A percentile compares a stretch with the other conserved stretches of the same genome.
Conservation (phyloP, 2,797 vertebrate species). For the Gouania willdenowi region DNA sequence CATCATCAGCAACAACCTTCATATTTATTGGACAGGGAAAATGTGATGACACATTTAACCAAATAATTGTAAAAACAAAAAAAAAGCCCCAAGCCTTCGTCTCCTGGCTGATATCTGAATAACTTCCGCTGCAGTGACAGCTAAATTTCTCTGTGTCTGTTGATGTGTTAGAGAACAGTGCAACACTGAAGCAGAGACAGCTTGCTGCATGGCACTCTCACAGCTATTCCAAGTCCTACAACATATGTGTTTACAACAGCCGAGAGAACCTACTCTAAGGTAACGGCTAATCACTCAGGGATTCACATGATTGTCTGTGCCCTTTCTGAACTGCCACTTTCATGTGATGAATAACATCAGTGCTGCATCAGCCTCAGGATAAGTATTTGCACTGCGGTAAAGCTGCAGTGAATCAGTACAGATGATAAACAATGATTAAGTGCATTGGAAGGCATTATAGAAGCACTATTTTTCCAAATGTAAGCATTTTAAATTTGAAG, state of each 20-base stretch:
- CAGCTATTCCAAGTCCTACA: conserved; percentile 35
- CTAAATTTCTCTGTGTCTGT: conserved; percentile 13
- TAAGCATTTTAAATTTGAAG: conserved; percentile 16
- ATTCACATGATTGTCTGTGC: too few species aligned
- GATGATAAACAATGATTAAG: too few species aligned
- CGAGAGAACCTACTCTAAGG: conserved; percentile 41
- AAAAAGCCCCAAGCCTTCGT: too few species aligned
- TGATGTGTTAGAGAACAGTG: conserved; percentile 19
- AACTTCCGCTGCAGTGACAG: background rate
- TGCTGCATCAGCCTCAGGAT: conserved; percentile 1
- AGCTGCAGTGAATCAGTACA: too few species aligned
- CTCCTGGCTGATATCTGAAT: conserved; percentile 8
- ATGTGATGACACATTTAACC: conserved; percentile 11
- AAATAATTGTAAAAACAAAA: conserved; percentile 2
- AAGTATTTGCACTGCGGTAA: conserved; percentile 3
- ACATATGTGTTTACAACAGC: conserved; percentile 49
- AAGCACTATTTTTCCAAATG: conserved; percentile 2
- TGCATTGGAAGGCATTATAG: conserved; percentile 13
- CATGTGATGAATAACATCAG: too few species aligned
- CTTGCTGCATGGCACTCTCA: conserved; percentile 43
- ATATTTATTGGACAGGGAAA: conserved; percentile 31
- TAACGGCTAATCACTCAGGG: conserved; percentile 49
- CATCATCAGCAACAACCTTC: conserved; percentile 45
- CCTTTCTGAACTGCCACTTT: conserved; percentile 29
- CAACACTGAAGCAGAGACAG: too few species aligned